A percentile compares a stretch with the other conserved stretches of the same genome.
These are phyloP conservation scores for Oasisia sp. DNA, from an alignment of 2,888 invertebrate genomes.

Conservation along the genomic window DNA sequence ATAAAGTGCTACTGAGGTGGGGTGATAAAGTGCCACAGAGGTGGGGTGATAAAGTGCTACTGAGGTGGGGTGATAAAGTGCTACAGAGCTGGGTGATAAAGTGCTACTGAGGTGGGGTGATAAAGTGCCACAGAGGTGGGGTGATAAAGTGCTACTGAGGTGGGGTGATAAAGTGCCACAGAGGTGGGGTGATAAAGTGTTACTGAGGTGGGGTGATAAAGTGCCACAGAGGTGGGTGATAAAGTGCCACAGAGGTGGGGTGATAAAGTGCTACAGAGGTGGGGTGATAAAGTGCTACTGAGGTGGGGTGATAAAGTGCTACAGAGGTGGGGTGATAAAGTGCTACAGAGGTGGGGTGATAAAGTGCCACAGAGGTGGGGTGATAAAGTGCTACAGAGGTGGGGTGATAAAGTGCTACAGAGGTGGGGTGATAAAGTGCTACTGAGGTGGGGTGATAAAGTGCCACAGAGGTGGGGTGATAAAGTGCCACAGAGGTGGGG, in stretches of 20 bases:
- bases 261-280: neutral
- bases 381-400: neutral
- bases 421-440: neutral
- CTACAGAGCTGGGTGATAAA: no score
- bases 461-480: neutral
- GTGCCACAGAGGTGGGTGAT: no score
- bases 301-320: neutral
- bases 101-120: neutral
- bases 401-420: neutral
- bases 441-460: neutral
- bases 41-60: neutral
- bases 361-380: neutral
- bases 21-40: neutral
- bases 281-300: neutral
- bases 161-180: neutral
- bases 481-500: neutral
- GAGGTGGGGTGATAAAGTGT: neutral
- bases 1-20: no score
- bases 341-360: neutral
- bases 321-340: neutral
- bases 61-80: neutral
- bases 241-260: no score
- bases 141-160: neutral
- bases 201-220: neutral
- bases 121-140: neutral